Evolutionary conservation across 2,113 vertebrate genomes (phyloP).

Genomic region (Hucho hucho): DNA sequence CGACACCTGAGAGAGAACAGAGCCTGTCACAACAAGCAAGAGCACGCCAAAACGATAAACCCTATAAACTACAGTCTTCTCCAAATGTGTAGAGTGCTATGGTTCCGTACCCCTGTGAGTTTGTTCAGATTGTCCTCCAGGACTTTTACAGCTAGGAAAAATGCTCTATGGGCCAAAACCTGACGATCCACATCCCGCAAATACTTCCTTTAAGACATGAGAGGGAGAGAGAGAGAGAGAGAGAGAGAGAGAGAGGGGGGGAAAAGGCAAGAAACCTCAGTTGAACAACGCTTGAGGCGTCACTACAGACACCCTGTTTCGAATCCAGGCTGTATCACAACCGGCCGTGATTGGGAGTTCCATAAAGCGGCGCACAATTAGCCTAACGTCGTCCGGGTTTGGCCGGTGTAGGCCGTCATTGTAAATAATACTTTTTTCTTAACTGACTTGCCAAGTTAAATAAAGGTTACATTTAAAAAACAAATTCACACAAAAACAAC

Average conservation of each 20-base stretch:
- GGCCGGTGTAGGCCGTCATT: too few relatives aligned
- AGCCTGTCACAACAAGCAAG: slow-evolving; percentile 46
- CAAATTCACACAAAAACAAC: not conserved
- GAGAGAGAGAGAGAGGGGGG: not conserved
- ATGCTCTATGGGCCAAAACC: slow-evolving; percentile 93
- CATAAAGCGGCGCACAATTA: too few relatives aligned
- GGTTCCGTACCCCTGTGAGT: slow-evolving; percentile 82
- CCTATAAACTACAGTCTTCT: slow-evolving; percentile 12
- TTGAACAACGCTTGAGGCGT: not conserved
- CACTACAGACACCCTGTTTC: too few relatives aligned
- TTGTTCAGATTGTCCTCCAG: slow-evolving; percentile 93
- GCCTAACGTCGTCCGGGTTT: too few relatives aligned
- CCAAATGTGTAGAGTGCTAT: not conserved
- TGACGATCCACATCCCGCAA: slow-evolving; percentile 98
- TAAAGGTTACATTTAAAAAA: not conserved
- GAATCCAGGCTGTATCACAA: too few relatives aligned
- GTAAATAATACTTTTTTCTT: too few relatives aligned
- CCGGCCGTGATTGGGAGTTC: too few relatives aligned
- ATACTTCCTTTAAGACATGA: slow-evolving; percentile 83
- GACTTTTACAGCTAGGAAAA: slow-evolving; percentile 94
- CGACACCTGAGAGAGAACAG: slow-evolving; percentile 67
- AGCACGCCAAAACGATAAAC: slow-evolving; percentile 30
- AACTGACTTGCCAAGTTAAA: too few relatives aligned
- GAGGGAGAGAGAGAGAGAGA: slow-evolving; percentile 2
- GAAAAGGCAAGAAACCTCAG: not conserved